These are phyloP conservation scores for Stramonita haemastoma DNA, from an alignment of 2,888 invertebrate genomes.

Conservation along the genomic window DNA sequence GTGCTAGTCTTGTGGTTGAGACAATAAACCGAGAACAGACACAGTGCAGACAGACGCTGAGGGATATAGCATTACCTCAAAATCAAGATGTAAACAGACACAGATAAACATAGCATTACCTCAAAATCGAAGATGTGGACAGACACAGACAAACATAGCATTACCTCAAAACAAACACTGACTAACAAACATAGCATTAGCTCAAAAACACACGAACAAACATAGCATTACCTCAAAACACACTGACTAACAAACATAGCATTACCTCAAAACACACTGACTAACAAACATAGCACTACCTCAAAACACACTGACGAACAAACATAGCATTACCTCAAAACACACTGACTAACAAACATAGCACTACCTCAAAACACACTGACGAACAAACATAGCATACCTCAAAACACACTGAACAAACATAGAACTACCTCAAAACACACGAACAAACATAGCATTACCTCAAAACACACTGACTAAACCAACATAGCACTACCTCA, in stretches of 20 bases:
- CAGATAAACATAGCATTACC: neutral
- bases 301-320: too few relatives aligned
- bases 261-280: too few relatives aligned
- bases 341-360: neutral
- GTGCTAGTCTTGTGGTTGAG: too few relatives aligned
- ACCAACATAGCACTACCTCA: too few relatives aligned
- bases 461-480: too few relatives aligned
- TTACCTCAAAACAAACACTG: neutral
- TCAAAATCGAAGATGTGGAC: neutral
- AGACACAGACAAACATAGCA: neutral
- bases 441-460: neutral
- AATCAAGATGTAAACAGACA: neutral
- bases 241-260: too few relatives aligned
- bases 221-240: constrained; percentile 81
- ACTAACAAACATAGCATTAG: neutral
- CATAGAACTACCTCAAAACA: too few relatives aligned
- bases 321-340: too few relatives aligned
- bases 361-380: neutral
- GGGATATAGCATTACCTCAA: too few relatives aligned
- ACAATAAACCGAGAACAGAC: too few relatives aligned
- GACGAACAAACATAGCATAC: neutral
- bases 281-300: too few relatives aligned
- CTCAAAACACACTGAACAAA: neutral
- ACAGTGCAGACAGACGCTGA: too few relatives aligned
- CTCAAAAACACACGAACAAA: neutral